phyloP scores from a whole-genome alignment of 2,888 invertebrate genomes.

The Anaspis maculata region DNA sequence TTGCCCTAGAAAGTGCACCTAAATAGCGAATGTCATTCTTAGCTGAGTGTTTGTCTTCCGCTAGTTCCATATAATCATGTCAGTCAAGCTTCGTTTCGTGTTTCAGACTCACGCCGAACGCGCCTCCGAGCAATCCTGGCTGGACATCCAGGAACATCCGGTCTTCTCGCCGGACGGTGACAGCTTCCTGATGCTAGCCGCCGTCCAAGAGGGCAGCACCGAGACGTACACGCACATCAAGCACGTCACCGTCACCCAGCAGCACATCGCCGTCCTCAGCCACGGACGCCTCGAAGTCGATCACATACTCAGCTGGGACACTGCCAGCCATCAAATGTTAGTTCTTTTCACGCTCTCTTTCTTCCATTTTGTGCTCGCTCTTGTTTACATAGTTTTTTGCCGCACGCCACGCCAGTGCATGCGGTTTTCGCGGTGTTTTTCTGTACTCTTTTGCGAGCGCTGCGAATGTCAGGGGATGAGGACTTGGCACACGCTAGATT shows the following conservation, averaged over 20 bases:
- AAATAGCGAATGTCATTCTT: too few relatives aligned
- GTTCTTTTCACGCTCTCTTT: too few relatives aligned
- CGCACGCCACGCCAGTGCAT: too few relatives aligned
- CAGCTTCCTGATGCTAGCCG: slow-evolving; percentile 72
- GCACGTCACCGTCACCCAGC: slow-evolving; percentile 72
- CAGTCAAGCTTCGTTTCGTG: too few relatives aligned
- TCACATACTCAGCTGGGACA: slow-evolving; percentile 79
- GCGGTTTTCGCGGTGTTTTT: too few relatives aligned
- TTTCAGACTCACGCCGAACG: slow-evolving; percentile 71
- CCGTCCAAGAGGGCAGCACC: slow-evolving; percentile 74
- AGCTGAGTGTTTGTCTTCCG: too few relatives aligned
- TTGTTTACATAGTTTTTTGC: too few relatives aligned
- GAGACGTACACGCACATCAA: slow-evolving; percentile 85
- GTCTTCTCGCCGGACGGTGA: slow-evolving; percentile 77
- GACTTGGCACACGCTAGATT: too few relatives aligned
- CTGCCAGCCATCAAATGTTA: slow-evolving; percentile 71
- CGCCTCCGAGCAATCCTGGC: slow-evolving; percentile 77
- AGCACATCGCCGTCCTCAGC: slow-evolving; percentile 75
- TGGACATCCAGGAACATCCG: slow-evolving; percentile 77
- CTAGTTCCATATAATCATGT: too few relatives aligned
- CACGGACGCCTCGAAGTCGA: slow-evolving; percentile 80
- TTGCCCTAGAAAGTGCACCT: too few relatives aligned
- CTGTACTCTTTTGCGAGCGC: too few relatives aligned
- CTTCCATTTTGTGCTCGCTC: slow-evolving; percentile 10
- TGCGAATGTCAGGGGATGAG: too few relatives aligned